phyloP scores from a whole-genome alignment of 2,113 vertebrate species.

The Empidonax alnorum region DNA sequence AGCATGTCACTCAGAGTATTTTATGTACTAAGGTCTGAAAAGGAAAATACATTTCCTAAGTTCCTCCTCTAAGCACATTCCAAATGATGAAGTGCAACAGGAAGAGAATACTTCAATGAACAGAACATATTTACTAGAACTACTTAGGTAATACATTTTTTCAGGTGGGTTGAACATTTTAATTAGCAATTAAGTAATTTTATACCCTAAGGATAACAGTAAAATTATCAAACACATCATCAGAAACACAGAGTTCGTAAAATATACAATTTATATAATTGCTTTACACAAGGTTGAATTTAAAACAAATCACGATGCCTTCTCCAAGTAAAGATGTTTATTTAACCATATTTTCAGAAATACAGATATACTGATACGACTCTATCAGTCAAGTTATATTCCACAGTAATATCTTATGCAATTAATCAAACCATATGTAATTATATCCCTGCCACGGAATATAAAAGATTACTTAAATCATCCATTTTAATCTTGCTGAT shows the following conservation, averaged over 20 bases:
- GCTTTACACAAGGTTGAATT: not conserved
- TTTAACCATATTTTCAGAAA: not conserved
- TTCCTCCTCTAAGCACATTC: not conserved
- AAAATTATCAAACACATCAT: not conserved
- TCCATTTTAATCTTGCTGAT: not conserved
- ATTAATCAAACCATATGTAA: not conserved
- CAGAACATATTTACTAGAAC: not conserved
- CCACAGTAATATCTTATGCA: not conserved
- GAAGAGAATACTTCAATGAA: not conserved
- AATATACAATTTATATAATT: not conserved
- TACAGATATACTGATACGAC: not conserved
- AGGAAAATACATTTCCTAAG: slow-evolving; percentile 12
- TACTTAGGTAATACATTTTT: not conserved
- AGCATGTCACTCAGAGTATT: not conserved
- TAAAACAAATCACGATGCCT: not conserved
- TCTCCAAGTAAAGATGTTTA: not conserved
- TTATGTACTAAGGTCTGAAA: not conserved
- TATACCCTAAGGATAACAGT: not conserved
- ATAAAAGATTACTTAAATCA: not conserved
- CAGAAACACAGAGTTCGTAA: not conserved
- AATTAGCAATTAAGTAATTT: slow-evolving; percentile 19
- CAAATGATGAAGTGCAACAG: not conserved
- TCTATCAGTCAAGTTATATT: not conserved
- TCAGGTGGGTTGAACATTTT: not conserved
- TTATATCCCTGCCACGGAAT: not conserved